These are phyloP conservation scores for Penaeus vannamei DNA, from an alignment of 1,140 invertebrate genomes.

Conservation along the genomic window DNA sequence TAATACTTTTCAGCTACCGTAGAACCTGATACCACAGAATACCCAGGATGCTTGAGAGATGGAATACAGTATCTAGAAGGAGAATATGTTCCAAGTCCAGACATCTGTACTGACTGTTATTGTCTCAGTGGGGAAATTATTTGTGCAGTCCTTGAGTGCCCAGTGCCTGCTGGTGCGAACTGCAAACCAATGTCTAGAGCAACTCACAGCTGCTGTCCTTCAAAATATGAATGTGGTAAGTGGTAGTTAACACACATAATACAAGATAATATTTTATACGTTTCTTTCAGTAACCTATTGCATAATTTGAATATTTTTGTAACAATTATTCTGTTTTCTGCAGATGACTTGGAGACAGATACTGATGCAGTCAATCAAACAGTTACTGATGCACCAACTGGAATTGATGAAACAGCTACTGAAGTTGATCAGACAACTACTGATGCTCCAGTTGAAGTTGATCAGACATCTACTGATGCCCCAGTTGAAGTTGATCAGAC, in stretches of 20 bases:
- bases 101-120: constrained; percentile 70
- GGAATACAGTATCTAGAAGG: constrained; percentile 69
- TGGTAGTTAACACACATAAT: not conserved
- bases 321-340: too few species aligned
- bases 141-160: constrained; percentile 70
- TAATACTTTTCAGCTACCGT: constrained; percentile 20
- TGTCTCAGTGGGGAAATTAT: constrained; percentile 70
- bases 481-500: too few species aligned
- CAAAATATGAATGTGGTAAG: constrained; percentile 72
- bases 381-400: too few species aligned
- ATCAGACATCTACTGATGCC: too few species aligned
- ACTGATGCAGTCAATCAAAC: too few species aligned
- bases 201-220: constrained; percentile 70
- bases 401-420: too few species aligned
- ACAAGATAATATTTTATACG: not conserved
- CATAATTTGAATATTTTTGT: too few species aligned
- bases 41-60: constrained; percentile 38
- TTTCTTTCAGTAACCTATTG: too few species aligned
- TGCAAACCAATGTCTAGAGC: constrained; percentile 51
- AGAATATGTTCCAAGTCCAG: constrained; percentile 68
- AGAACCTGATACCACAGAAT: constrained; percentile 12
- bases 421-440: too few species aligned
- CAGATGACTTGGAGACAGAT: too few species aligned
- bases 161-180: constrained; percentile 65
- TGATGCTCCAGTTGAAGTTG: too few species aligned